Percentiles rank a stretch among this genome's conserved stretches.
Evolutionary conservation across 2,797 vertebrate genomes (phyloP).

Genomic region (Cichlasoma orientale): DNA sequence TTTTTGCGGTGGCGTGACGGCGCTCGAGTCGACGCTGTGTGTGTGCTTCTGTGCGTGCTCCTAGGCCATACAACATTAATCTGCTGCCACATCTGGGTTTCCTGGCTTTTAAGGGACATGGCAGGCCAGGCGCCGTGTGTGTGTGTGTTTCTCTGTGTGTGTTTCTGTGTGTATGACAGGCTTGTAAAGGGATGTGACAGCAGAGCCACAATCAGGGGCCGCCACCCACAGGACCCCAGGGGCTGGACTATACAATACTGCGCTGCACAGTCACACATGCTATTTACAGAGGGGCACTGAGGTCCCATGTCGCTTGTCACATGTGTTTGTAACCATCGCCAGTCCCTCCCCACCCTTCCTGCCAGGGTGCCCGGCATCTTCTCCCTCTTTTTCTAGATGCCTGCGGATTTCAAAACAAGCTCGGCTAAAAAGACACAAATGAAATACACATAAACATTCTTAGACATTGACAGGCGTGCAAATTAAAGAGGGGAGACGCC

Average conservation of each 20-base stretch:
- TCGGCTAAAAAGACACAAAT: slow-evolving; percentile 51
- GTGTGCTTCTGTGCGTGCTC: slow-evolving; percentile 48
- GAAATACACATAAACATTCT: slow-evolving; percentile 70
- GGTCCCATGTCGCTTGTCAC: slow-evolving; percentile 61
- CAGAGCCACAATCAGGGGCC: slow-evolving; percentile 70
- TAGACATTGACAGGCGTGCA: slow-evolving; percentile 72
- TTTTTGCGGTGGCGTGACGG: slow-evolving; percentile 30
- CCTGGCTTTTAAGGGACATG: slow-evolving; percentile 77
- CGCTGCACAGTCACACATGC: slow-evolving; percentile 25
- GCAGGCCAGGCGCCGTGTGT: slow-evolving; percentile 65
- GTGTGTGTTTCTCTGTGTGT: slow-evolving; percentile 37
- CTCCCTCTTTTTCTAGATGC: slow-evolving; percentile 41
- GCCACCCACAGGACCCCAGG: slow-evolving; percentile 72
- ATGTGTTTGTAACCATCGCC: slow-evolving; percentile 37
- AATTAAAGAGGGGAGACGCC: slow-evolving; percentile 73
- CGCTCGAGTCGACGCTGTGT: slow-evolving; percentile 18
- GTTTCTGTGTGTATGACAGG: slow-evolving; percentile 66
- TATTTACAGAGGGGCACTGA: slow-evolving; percentile 57
- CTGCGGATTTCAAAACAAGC: slow-evolving; percentile 68
- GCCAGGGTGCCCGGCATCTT: slow-evolving; percentile 27
- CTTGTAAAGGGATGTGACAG: slow-evolving; percentile 78
- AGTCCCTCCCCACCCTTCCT: not conserved
- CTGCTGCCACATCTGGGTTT: slow-evolving; percentile 79
- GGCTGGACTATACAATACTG: slow-evolving; percentile 55
- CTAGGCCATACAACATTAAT: slow-evolving; percentile 79